Conservation (phyloP, 1,140 invertebrate genomes). For the Eumaeus atala region DNA sequence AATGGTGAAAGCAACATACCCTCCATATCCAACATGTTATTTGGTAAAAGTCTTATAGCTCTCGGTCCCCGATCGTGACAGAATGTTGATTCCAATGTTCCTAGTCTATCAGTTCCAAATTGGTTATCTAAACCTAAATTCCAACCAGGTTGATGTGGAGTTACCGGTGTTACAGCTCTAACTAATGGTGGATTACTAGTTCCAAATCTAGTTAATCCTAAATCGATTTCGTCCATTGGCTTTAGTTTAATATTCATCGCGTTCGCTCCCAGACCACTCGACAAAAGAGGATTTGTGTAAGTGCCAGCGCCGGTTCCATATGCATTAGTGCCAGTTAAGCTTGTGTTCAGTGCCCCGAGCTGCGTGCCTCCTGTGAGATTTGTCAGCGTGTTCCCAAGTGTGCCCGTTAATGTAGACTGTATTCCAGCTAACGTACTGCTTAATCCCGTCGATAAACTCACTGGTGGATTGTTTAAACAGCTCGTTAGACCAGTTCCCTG, state of each 20-base stretch:
- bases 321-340: constrained; percentile 59
- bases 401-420: constrained; percentile 55
- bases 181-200: constrained; percentile 60
- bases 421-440: constrained; percentile 59
- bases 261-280: constrained; percentile 62
- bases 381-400: constrained; percentile 59
- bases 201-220: constrained; percentile 75
- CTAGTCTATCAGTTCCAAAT: constrained; percentile 75
- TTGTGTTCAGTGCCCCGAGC: constrained; percentile 66
- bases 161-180: constrained; percentile 78
- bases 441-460: constrained; percentile 58
- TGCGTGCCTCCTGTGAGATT: constrained; percentile 66
- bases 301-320: constrained; percentile 74
- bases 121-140: constrained; percentile 78
- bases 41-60: constrained; percentile 72
- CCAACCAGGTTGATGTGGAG: constrained; percentile 75
- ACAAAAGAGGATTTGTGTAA: constrained; percentile 77
- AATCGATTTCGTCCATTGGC: constrained; percentile 80
- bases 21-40: constrained; percentile 74
- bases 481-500: constrained; percentile 53
- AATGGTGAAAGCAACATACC: constrained; percentile 49
- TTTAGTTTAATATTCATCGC: constrained; percentile 79
- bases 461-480: constrained; percentile 63
- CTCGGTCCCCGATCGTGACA: constrained; percentile 74
- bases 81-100: constrained; percentile 71